Evolutionary conservation across 1,140 invertebrate genomes (phyloP), one percentile per base, ranked within the genome.

Genomic region (Harpegnathos saltator): DNA sequence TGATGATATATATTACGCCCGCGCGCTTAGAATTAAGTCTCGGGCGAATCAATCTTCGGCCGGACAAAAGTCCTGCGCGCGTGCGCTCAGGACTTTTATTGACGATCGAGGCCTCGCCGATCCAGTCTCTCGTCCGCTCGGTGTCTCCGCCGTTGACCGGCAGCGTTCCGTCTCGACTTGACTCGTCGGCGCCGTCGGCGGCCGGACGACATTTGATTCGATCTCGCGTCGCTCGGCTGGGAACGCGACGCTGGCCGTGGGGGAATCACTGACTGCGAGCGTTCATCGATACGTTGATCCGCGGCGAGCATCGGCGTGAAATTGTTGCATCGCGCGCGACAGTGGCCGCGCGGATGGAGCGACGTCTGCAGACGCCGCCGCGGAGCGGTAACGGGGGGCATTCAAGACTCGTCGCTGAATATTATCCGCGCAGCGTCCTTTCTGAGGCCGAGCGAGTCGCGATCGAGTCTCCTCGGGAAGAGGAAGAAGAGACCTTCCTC

Each of bases 151-250:
- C 2, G 22, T 61, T 83, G 82, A 83, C 63, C 61, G 82, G 80
- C 80, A 80, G 82, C 82, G 54, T 24, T 52, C 82, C 52, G 74
- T 83, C 82, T 74, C 52, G 50, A 59, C 81, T 83, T 78, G 81
- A 65, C 74, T 52, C 33, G 24, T 44, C 38, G 38, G 71, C 50
- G 56, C 24, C 19, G 73, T 81, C 29, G 15, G 33, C 9, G 33
- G 44, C 44, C 65, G 50, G 75, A 58, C 63, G 33, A 44, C 3
- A 33, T 1, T 19, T 29, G 80, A 74, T 74, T 65, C 59, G 80
- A 82, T 82, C 71, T 38, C 58, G 69, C 52, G 58, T 82, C 65
- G 22, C 59, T 56, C 72, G 5, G 44, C 22, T 82, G 59, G 12
- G 22, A 63, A 17, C 22, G 44, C 12, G 71, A 65, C 56, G 61